Conservation (phyloP, 2,797 vertebrate species). For the Enteromius unitaeniatus region DNA sequence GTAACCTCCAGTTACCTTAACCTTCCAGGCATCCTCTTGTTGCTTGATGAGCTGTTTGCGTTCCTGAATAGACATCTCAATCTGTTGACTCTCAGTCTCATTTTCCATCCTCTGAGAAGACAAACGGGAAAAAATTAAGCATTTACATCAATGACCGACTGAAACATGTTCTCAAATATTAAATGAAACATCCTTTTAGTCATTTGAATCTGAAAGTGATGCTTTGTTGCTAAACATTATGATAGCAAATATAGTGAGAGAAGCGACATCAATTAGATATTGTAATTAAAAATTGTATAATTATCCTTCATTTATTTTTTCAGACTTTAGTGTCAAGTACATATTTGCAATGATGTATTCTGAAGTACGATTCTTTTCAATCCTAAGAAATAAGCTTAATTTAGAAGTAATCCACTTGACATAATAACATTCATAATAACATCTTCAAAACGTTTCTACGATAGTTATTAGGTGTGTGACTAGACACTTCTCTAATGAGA, state of each 20-base stretch:
- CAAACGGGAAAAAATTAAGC: slow-evolving; percentile 2
- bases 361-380: neutral
- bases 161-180: neutral
- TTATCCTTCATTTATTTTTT: neutral
- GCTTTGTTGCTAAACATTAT: neutral
- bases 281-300: neutral
- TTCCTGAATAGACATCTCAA: slow-evolving; percentile 88
- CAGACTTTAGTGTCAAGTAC: neutral
- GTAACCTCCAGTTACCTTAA: slow-evolving; percentile 83
- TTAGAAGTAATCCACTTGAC: neutral
- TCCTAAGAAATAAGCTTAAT: neutral
- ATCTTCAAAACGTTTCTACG: neutral
- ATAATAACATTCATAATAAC: neutral
- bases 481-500: too few relatives aligned
- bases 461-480: too few relatives aligned
- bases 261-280: neutral
- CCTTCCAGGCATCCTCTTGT: slow-evolving; percentile 91
- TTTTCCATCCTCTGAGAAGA: slow-evolving; percentile 79
- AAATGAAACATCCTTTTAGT: neutral
- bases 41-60: slow-evolving; percentile 89
- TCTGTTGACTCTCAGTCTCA: slow-evolving; percentile 71
- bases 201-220: neutral
- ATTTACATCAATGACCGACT: neutral
- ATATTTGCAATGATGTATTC: neutral
- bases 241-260: neutral